Evolutionary conservation across 2,888 invertebrate genomes (phyloP).

Genomic region (Gari tellinella): DNA sequence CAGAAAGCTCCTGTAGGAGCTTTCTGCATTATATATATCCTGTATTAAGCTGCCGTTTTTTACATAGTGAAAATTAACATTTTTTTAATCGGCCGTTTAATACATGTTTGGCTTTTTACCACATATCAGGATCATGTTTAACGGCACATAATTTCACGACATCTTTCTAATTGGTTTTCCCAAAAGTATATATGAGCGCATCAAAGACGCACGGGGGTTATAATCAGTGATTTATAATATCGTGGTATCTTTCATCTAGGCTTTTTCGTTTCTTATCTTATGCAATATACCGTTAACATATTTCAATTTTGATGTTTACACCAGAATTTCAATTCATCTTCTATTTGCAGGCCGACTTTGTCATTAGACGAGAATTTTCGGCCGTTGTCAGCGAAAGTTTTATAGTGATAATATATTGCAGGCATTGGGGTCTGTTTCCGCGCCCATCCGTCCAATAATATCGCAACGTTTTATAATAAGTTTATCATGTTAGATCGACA

Average conservation of each 20-base stretch:
- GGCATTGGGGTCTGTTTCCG: conserved; percentile 32
- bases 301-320: conserved; percentile 47
- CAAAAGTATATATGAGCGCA: conserved; percentile 14
- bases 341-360: conserved; percentile 33
- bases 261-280: conserved; percentile 46
- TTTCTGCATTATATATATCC: too few species aligned
- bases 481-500: conserved; percentile 45
- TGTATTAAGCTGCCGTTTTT: too few species aligned
- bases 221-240: conserved; percentile 52
- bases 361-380: conserved; percentile 38
- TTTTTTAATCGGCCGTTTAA: too few species aligned
- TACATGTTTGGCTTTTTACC: too few species aligned
- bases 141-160: conserved; percentile 29
- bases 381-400: conserved; percentile 30
- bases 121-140: too few species aligned
- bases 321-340: conserved; percentile 26
- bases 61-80: too few species aligned
- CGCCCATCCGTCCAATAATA: conserved; percentile 15
- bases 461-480: conserved; percentile 33
- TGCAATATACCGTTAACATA: conserved; percentile 56
- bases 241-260: conserved; percentile 25
- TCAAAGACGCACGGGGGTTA: conserved; percentile 25
- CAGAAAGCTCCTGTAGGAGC: too few species aligned
- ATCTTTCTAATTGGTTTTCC: conserved; percentile 31
- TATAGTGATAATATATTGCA: conserved; percentile 29